Percentiles rank a stretch among this genome's conserved stretches.
phyloP scores from a whole-genome alignment of 2,888 invertebrate genomes.

The Pocota personata region DNA sequence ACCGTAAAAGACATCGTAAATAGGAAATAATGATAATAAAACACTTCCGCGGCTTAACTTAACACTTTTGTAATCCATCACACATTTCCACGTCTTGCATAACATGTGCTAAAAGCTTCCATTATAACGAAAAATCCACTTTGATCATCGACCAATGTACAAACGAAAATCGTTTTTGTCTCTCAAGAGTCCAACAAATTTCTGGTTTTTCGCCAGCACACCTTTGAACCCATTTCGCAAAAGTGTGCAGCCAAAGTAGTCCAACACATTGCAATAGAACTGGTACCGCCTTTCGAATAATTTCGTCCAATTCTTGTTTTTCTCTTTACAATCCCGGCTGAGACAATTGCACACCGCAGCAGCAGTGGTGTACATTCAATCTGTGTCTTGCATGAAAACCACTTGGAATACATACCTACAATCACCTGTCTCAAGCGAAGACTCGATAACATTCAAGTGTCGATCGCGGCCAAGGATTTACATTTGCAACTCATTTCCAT shows the following conservation, averaged over 20 bases:
- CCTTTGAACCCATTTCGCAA: constrained; percentile 48
- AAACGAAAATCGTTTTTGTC: background rate
- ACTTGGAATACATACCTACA: constrained; percentile 34
- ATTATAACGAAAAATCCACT: background rate
- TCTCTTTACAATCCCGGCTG: background rate
- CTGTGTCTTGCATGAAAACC: constrained; percentile 25
- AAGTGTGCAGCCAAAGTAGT: constrained; percentile 4
- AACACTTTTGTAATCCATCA: constrained; percentile 10
- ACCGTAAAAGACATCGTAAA: background rate
- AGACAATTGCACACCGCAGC: constrained; percentile 31
- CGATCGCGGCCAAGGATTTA: constrained; percentile 72
- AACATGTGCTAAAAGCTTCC: constrained; percentile 43
- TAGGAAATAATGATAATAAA: background rate
- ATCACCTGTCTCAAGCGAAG: constrained; percentile 56
- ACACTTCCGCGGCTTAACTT: constrained; percentile 21
- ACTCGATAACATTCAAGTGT: constrained; percentile 68
- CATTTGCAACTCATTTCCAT: constrained; percentile 70
- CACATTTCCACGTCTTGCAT: constrained; percentile 6
- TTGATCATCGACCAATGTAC: background rate
- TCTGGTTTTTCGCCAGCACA: constrained; percentile 28
- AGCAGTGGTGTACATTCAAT: background rate
- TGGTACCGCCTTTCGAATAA: constrained; percentile 70
- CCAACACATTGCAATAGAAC: constrained; percentile 56
- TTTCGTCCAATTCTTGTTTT: constrained; percentile 62
- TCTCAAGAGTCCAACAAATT: background rate